Evolutionary conservation across 2,888 invertebrate genomes (phyloP), one percentile per base, ranked within the genome.

Genomic region (Trilocha varians): DNA sequence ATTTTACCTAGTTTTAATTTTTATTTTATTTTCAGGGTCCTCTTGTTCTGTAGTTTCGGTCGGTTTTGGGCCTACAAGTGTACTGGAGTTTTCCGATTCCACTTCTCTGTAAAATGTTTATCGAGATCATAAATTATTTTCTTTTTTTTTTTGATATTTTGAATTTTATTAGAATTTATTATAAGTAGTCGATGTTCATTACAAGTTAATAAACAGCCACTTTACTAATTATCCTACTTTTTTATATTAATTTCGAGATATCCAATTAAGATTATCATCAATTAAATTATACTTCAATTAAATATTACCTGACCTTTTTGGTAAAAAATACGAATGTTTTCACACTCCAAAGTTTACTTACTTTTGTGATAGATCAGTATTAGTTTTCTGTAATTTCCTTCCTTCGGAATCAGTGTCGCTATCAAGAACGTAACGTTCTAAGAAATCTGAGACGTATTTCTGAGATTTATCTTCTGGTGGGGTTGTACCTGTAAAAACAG

Each of bases 341-440:
- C n/a, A n/a, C n/a, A n/a, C n/a, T n/a, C n/a, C n/a, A n/a, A n/a
- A n/a, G n/a, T n/a, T 17, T 34, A 44, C 11, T 41, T 45, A 71
- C 73, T 61, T 70, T 39, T 59, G 63, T 49, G 70, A 70, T n/a
- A 46, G 15, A 14, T 47, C 46, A 11, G 55, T 51, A 46, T 85
- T 70, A 34, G 75, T 72, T 57, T 83, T 77, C 1, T 87, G 85
- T 45, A 87, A 72, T 57, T 79, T 75, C 3, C 87, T 80, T 1
- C 87, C 88, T 51, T 89, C 89, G 0, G 88, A 88, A 47, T 90
- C 90, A 0, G 89, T 88, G 57, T 89, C 89, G 42, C 89, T 88
- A 60, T 90, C 90, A 58, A 87, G 52, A 13, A 89, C 89, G 62
- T 90, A 91, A 43, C 88, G 87, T 49, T 90, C 89, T 13, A 90